phyloP scores from a whole-genome alignment of 2,113 vertebrate species.

The Catagonus wagneri region DNA sequence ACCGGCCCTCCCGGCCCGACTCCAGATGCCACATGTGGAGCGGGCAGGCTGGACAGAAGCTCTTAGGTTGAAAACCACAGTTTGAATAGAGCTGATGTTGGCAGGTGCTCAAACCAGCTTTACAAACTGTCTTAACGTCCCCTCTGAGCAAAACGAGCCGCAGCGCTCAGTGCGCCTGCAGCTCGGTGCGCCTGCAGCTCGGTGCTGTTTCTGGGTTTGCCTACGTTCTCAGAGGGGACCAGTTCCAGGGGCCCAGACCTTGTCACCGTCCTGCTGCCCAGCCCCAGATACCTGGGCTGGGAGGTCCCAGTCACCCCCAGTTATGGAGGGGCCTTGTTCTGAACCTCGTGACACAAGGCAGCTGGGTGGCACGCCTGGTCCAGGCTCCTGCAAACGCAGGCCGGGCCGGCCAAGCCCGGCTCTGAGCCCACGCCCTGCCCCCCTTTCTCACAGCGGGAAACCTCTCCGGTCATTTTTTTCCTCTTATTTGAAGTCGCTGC shows the following conservation, averaged over 20 bases:
- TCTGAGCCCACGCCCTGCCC: background rate
- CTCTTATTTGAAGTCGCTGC: slow-evolving; percentile 92
- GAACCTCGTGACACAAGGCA: background rate
- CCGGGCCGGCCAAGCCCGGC: background rate
- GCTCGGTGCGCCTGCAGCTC: rapidly evolving
- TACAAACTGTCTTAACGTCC: no score
- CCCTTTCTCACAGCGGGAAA: slow-evolving; percentile 88
- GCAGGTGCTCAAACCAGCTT: background rate
- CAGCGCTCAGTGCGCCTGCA: no score
- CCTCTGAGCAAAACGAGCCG: no score
- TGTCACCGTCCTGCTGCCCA: rapidly evolving
- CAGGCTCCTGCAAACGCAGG: no score
- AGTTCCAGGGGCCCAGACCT: background rate
- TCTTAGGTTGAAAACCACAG: background rate
- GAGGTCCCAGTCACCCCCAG: rapidly evolving
- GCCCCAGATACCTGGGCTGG: rapidly evolving
- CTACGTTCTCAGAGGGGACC: background rate
- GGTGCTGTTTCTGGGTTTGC: rapidly evolving
- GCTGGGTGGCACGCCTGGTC: no score
- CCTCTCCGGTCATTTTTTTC: slow-evolving; percentile 94
- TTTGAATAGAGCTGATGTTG: background rate
- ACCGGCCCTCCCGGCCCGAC: no score
- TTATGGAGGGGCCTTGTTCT: rapidly evolving
- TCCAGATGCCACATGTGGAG: background rate
- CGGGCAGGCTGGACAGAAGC: background rate